phyloP scores from a whole-genome alignment of 2,888 invertebrate species.

The Cheilosia grossa region DNA sequence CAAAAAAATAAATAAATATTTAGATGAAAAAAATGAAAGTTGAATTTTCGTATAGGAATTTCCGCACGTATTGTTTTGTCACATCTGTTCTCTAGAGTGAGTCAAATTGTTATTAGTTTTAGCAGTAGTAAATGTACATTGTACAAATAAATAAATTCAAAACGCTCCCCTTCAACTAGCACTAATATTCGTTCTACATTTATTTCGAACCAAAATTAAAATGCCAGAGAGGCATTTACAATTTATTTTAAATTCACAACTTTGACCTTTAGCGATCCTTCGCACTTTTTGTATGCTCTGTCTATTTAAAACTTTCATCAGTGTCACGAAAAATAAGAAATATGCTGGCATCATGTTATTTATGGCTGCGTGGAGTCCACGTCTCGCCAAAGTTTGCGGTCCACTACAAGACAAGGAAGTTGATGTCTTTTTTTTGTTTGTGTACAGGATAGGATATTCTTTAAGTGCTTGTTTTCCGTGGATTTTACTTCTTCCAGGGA shows the following conservation, averaged over 20 bases:
- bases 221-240: no score
- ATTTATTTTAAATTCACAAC: neutral
- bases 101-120: no score
- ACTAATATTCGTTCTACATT: no score
- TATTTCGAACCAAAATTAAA: no score
- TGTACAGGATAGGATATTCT: neutral
- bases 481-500: neutral
- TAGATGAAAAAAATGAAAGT: no score
- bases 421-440: neutral
- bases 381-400: constrained; percentile 5
- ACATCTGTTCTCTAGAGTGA: no score
- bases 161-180: no score
- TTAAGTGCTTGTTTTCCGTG: constrained; percentile 10
- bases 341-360: neutral
- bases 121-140: no score
- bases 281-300: constrained; percentile 3
- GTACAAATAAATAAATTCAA: no score
- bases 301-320: neutral
- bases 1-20: neutral
- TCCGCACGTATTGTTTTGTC: no score
- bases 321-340: constrained; percentile 2
- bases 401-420: neutral
- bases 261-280: neutral
- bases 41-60: no score
- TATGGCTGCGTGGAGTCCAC: neutral